Evolutionary conservation across 1,140 invertebrate species (phyloP), one percentile per base, ranked within the genome.

Genomic region (Ephestia elutella): DNA sequence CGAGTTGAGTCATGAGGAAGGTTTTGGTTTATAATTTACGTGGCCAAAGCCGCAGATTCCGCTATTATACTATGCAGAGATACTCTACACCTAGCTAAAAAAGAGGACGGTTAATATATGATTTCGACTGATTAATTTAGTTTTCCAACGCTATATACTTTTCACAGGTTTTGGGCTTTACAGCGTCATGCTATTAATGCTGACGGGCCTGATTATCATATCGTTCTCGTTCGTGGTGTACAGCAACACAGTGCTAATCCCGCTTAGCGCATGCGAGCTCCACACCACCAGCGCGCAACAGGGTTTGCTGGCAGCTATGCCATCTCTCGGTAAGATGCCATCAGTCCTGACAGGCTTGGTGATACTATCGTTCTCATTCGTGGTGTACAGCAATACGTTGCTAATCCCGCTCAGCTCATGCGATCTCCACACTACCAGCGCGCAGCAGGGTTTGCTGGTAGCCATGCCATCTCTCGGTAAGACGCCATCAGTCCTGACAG

Each of bases 151-250:
- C n/a, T n/a, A n/a, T n/a, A n/a, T 35, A 35, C 13, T 35, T 5
- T 21, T 49, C 48, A n/a, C 60, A 62, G 60, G 60, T 10, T 62
- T 57, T 28, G 60, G 60, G 4, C 20, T 62, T 5, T 62, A 62
- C 54, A 62, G 53, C 54, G 56, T 48, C 32, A 10, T 17, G 21
- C 21, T 25, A 7, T 25, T 25, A 7, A 7, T 25, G 21, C 32
- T 57, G n/a, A 15, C 55, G 2, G 60, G 60, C n/a, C 1, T 57
- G 21, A 19, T 32, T 10, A 62, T 57, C 49, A 50, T 62, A 15
- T 44, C 55, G 17, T 48, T 57, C 49, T 49, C 38, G 0, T 53
- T 19, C 9, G 25, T 62, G 13, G 51, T 49, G 9, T 62, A 21
- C 55, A 38, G 38, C 32, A 44, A 28, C 13, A 53, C 55, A 1